A percentile compares a stretch with the other conserved stretches of the same genome.
phyloP scores from a whole-genome alignment of 1,140 invertebrate species.

The Drosophila simulans region DNA sequence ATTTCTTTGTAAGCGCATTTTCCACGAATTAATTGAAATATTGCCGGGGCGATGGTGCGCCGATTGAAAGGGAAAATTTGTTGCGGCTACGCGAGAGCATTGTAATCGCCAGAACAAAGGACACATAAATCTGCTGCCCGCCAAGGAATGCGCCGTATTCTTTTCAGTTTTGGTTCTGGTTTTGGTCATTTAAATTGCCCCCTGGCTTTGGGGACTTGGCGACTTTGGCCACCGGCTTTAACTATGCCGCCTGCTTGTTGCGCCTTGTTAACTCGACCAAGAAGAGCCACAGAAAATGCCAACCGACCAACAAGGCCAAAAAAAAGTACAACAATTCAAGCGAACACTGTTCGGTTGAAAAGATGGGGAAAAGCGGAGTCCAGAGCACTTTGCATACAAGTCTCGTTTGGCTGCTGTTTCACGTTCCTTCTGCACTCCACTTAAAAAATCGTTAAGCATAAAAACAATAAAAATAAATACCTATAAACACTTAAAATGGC shows the following conservation, averaged over 20 bases:
- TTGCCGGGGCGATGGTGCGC: conserved; percentile 34
- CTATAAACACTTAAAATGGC: conserved; percentile 83
- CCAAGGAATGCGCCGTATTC: conserved; percentile 38
- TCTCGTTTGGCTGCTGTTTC: conserved; percentile 28
- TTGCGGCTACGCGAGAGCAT: conserved; percentile 52
- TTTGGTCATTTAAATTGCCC: conserved; percentile 75
- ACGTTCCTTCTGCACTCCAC: conserved; percentile 56
- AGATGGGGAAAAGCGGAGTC: conserved; percentile 11
- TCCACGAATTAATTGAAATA: conserved; percentile 77
- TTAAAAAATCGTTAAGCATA: conserved; percentile 82
- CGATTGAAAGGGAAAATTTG: conserved; percentile 77
- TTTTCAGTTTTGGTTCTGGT: conserved; percentile 13
- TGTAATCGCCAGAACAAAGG: conserved; percentile 67
- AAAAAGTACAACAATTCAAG: conserved; percentile 32
- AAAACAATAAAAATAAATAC: conserved; percentile 82
- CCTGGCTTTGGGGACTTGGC: conserved; percentile 55
- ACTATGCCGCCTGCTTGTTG: conserved; percentile 72
- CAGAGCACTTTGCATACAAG: conserved; percentile 69
- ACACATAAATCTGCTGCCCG: conserved; percentile 69
- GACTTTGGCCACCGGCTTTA: conserved; percentile 59
- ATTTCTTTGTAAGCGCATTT: conserved; percentile 43
- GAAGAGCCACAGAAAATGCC: conserved; percentile 43
- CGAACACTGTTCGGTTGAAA: conserved; percentile 3
- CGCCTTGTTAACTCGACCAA: conserved; percentile 48
- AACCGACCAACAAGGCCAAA: not conserved